phyloP scores from a whole-genome alignment of 2,888 invertebrate genomes.

The Mechanitis messenoides region DNA sequence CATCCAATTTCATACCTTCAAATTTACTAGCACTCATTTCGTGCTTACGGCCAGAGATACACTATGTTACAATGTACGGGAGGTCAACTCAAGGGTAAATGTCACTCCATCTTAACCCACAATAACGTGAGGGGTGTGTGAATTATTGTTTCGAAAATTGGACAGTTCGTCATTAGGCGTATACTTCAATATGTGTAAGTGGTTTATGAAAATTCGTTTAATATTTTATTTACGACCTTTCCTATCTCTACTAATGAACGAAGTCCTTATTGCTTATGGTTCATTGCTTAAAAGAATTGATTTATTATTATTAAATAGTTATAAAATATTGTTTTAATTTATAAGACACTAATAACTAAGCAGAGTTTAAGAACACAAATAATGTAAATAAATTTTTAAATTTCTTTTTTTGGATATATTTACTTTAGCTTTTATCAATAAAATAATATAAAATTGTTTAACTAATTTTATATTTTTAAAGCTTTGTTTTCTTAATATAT shows the following conservation, averaged over 20 bases:
- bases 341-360: too few relatives aligned
- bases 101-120: conserved; percentile 34
- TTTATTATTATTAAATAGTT: too few relatives aligned
- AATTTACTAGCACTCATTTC: conserved; percentile 16
- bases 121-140: conserved; percentile 31
- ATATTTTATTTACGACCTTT: not conserved
- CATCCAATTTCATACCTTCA: conserved; percentile 19
- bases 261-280: not conserved
- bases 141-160: conserved; percentile 44
- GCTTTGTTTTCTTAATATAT: too few relatives aligned
- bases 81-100: conserved; percentile 22
- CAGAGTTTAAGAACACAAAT: too few relatives aligned
- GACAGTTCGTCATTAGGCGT: conserved; percentile 32
- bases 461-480: too few relatives aligned
- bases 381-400: too few relatives aligned
- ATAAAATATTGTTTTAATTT: too few relatives aligned
- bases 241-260: not conserved
- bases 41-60: conserved; percentile 20
- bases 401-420: too few relatives aligned
- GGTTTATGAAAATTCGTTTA: not conserved
- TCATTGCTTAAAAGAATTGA: too few relatives aligned
- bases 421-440: too few relatives aligned
- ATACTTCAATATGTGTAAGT: conserved; percentile 21
- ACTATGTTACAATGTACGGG: conserved; percentile 23
- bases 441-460: too few relatives aligned